Evolutionary conservation across 2,797 vertebrate species (phyloP).

Genomic region (Leuciscus waleckii): DNA sequence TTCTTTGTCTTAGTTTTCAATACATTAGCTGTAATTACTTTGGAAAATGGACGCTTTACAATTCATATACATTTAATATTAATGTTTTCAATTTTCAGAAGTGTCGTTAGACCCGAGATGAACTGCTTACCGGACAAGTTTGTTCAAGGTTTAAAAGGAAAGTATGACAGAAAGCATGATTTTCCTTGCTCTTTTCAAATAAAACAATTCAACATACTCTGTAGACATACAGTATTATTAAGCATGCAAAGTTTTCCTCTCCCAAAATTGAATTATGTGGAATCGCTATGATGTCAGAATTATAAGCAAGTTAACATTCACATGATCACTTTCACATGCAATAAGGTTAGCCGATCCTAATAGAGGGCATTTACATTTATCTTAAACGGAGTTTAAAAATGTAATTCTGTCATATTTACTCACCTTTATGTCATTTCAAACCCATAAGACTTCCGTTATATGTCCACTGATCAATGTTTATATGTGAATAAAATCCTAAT

Average conservation of each 20-base stretch:
- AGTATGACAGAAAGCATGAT: neutral
- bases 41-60: neutral
- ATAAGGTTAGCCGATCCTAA: neutral
- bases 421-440: neutral
- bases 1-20: neutral
- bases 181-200: neutral
- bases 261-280: neutral
- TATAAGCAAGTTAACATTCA: conserved; percentile 16
- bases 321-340: neutral
- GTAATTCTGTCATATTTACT: neutral
- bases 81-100: neutral
- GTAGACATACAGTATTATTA: neutral
- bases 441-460: neutral
- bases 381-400: neutral
- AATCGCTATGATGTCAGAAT: neutral
- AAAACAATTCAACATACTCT: neutral
- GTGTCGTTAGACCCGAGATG: neutral
- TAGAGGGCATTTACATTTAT: no score
- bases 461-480: neutral
- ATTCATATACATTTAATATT: neutral
- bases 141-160: neutral
- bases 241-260: neutral
- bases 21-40: neutral
- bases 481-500: neutral
- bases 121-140: neutral